Evolutionary conservation across 2,113 vertebrate genomes (phyloP).

Genomic region (Ailuropoda melanoleuca): DNA sequence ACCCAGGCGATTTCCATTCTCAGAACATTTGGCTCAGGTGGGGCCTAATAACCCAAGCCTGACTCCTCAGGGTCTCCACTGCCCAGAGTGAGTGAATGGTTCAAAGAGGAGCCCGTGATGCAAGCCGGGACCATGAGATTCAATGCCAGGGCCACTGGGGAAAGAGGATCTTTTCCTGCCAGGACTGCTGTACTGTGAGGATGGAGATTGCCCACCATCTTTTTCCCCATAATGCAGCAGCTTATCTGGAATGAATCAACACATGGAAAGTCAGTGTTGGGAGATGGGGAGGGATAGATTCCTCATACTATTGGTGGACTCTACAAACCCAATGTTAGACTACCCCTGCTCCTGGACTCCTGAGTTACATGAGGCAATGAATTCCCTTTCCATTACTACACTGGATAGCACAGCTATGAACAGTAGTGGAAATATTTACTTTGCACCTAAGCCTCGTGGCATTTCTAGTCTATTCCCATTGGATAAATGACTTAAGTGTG

Average conservation of each 20-base stretch:
- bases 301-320: not conserved
- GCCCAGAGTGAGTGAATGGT: not conserved
- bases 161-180: not conserved
- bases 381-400: not conserved
- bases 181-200: not conserved
- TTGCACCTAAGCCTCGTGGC: not conserved
- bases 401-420: not conserved
- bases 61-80: not conserved
- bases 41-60: not conserved
- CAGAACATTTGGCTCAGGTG: not conserved
- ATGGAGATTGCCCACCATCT: not conserved
- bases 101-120: not conserved
- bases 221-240: not conserved
- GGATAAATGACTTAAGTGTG: not conserved
- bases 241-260: not conserved
- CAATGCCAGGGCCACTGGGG: not conserved
- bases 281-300: not conserved
- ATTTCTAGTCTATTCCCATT: not conserved
- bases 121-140: not conserved
- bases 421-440: not conserved
- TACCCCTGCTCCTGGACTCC: not conserved
- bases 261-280: not conserved
- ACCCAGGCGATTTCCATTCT: not conserved
- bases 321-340: not conserved
- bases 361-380: not conserved